Conservation (phyloP, 2,113 vertebrate genomes). For the Odobenus rosmarus region DNA sequence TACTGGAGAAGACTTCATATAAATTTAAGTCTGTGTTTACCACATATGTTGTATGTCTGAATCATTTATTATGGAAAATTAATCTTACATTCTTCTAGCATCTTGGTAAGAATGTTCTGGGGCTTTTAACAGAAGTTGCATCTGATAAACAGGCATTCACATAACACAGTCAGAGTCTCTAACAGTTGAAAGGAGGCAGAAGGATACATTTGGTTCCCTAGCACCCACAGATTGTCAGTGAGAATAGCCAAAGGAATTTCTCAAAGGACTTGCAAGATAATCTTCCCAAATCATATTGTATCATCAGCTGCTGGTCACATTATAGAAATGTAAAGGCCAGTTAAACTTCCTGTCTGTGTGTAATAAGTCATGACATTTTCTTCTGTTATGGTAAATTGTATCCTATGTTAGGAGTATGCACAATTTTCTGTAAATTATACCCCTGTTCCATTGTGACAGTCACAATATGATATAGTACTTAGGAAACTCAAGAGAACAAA, state of each 20-base stretch:
- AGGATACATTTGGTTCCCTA: background rate
- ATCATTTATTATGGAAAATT: background rate
- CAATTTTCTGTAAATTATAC: background rate
- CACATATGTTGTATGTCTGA: background rate
- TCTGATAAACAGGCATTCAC: background rate
- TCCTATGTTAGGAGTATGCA: no score
- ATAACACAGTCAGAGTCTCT: background rate
- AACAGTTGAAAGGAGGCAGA: background rate
- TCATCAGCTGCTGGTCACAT: background rate
- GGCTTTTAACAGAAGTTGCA: background rate
- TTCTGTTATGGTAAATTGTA: background rate
- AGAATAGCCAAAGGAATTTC: background rate
- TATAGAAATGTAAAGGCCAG: background rate
- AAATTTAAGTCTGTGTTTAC: background rate
- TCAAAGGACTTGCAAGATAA: background rate
- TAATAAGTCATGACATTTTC: background rate
- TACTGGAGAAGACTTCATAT: background rate
- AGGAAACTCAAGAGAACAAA: background rate
- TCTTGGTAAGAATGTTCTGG: background rate
- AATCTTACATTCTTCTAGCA: background rate
- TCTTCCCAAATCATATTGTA: background rate
- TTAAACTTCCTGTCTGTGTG: background rate
- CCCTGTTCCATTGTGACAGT: background rate
- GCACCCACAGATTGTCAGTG: background rate
- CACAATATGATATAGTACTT: background rate